Evolutionary conservation across 1,140 invertebrate genomes (phyloP), one percentile per base, ranked within the genome.

Genomic region (Venturia canescens): DNA sequence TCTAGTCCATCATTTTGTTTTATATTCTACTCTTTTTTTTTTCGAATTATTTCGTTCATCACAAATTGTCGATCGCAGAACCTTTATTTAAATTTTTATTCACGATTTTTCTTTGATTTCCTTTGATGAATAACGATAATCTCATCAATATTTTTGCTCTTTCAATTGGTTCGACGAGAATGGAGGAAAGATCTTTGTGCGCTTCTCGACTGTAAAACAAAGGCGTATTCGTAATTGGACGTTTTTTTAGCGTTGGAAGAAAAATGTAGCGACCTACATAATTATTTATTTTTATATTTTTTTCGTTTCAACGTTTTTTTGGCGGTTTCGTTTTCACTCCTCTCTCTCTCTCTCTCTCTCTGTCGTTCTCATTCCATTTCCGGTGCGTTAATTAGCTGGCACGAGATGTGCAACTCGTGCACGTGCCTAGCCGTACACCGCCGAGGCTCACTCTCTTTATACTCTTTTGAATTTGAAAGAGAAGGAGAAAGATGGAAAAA

Each of bases 331-430:
- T 26, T 18, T 38, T 63, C 34, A 44, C 23, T 63, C 0, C 38
- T 38, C 21, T 66, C 44, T 57, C 31, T 77, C 31, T 77, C 31
- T 29, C 53, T 63, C 50, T 60, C 38, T 34, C 50, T 21, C 16
- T 21, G 27, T 29, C 27, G 74, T 76, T 77, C 75, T 66, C 75
- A 44, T 77, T 38, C 34, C 75, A 44, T 60, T 77, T 63, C 75
- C 75, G 75, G 53, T 38, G 75, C 75, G 75, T 77, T 77, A 77
- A 77, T 77, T 77, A 77, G 53, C 57, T 66, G 75, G 57, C 53
- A 31, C 27, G 34, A 60, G 31, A 77, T 76, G 71, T 76, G 72
- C 60, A 63, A 13, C 60, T n/a, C 60, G 60, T 26, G 75, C 75
- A 77, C 57, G 75, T 77, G 75, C 75, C 60, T 44, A 66, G 66